Percentiles rank a stretch among this genome's conserved stretches.
Evolutionary conservation across 2,797 vertebrate species (phyloP).

Genomic region (Gallinago solitaria): DNA sequence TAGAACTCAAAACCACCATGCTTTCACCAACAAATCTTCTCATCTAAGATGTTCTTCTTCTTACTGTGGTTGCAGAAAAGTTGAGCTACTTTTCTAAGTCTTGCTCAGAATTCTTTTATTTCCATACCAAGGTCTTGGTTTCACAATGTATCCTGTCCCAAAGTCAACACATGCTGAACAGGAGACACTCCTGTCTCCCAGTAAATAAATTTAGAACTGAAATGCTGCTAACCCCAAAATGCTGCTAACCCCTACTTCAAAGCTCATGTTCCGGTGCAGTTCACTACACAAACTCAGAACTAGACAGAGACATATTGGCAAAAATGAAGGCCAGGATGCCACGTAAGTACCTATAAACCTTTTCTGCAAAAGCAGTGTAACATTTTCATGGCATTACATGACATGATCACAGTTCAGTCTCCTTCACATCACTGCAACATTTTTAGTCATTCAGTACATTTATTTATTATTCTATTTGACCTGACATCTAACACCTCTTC

Average conservation of each 20-base stretch:
- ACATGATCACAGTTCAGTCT: background rate
- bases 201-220: background rate
- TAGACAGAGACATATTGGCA: background rate
- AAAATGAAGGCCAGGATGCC: background rate
- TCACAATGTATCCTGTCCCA: accelerated
- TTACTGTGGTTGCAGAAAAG: background rate
- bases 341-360: background rate
- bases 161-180: background rate
- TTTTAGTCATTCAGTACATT: background rate
- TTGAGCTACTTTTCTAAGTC: background rate
- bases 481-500: conserved; percentile 36
- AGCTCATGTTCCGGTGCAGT: background rate
- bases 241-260: background rate
- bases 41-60: background rate
- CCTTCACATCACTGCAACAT: background rate
- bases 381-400: background rate
- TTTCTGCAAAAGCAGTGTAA: background rate
- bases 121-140: background rate
- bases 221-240: background rate
- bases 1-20: background rate
- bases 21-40: background rate
- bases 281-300: background rate
- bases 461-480: background rate
- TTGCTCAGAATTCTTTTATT: background rate
- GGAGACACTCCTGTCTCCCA: background rate